Conservation (phyloP, 1,140 invertebrate species). For the Drosophila nigrodunni region DNA sequence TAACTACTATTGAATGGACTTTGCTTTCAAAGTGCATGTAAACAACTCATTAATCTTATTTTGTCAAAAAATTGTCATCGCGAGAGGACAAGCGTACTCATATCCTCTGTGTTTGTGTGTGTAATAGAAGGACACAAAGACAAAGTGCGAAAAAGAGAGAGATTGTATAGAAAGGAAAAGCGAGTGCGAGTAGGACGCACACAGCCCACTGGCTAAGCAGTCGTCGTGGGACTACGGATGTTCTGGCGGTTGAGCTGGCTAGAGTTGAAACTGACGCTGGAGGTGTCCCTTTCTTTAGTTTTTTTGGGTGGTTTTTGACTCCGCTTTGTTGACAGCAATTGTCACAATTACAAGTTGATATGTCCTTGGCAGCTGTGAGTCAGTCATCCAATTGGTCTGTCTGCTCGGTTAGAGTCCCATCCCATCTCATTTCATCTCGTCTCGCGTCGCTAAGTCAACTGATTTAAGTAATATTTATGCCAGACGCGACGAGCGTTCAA, state of each 20-base stretch:
- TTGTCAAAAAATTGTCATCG: constrained; percentile 80
- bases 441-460: constrained; percentile 75
- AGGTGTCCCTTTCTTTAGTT: neutral
- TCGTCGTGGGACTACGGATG: constrained; percentile 40
- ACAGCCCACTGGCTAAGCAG: constrained; percentile 64
- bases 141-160: constrained; percentile 18
- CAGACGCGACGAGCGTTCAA: constrained; percentile 72
- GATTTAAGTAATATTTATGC: constrained; percentile 84
- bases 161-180: constrained; percentile 14
- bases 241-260: constrained; percentile 5
- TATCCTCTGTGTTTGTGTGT: neutral
- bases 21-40: constrained; percentile 1
- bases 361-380: constrained; percentile 68
- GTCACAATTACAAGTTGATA: constrained; percentile 84
- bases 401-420: constrained; percentile 1
- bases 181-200: constrained; percentile 29
- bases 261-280: neutral
- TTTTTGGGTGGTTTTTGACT: constrained; percentile 20
- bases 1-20: neutral
- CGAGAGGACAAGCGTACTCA: constrained; percentile 11
- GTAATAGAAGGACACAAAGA: neutral
- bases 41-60: constrained; percentile 80
- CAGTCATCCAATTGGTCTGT: neutral
- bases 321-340: constrained; percentile 79
- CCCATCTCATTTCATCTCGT: constrained; percentile 27